Evolutionary conservation across 2,797 vertebrate species (phyloP).

Genomic region (Etheostoma nigrum): DNA sequence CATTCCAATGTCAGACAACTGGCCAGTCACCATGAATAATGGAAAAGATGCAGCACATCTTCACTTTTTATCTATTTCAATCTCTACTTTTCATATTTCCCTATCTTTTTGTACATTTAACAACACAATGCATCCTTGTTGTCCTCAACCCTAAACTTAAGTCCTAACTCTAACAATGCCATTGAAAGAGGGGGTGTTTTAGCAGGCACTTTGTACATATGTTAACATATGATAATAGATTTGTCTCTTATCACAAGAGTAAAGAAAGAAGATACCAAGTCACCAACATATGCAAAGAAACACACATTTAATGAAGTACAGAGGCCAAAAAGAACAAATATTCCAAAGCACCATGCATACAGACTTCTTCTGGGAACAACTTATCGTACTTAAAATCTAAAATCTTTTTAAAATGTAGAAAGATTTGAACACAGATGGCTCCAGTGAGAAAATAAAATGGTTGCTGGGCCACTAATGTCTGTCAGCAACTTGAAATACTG

Average conservation of each 20-base stretch:
- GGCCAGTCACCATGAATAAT: constrained; percentile 67
- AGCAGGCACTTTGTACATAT: not conserved
- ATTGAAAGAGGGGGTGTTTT: not conserved
- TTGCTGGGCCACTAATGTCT: constrained; percentile 4
- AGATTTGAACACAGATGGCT: constrained; percentile 1
- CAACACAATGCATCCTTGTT: not conserved
- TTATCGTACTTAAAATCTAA: constrained; percentile 1
- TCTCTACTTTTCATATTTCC: constrained; percentile 39
- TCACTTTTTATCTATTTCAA: constrained; percentile 32
- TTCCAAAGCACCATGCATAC: constrained; percentile 15
- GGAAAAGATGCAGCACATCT: constrained; percentile 53
- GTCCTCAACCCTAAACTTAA: not conserved
- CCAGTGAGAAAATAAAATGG: not conserved
- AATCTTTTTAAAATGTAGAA: constrained; percentile 24
- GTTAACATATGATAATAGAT: constrained; percentile 21
- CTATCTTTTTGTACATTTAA: constrained; percentile 21
- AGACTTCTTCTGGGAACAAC: constrained; percentile 17
- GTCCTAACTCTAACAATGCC: not conserved
- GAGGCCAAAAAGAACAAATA: constrained; percentile 23
- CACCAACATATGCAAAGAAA: constrained; percentile 16
- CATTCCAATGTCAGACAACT: constrained; percentile 64
- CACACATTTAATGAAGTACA: constrained; percentile 5
- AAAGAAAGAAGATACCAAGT: constrained; percentile 11
- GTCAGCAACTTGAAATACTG: not conserved
- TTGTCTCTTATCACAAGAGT: constrained; percentile 7